These are phyloP conservation scores for Chrysolina americana DNA, from an alignment of 2,888 invertebrate species.

Conservation along the genomic window DNA sequence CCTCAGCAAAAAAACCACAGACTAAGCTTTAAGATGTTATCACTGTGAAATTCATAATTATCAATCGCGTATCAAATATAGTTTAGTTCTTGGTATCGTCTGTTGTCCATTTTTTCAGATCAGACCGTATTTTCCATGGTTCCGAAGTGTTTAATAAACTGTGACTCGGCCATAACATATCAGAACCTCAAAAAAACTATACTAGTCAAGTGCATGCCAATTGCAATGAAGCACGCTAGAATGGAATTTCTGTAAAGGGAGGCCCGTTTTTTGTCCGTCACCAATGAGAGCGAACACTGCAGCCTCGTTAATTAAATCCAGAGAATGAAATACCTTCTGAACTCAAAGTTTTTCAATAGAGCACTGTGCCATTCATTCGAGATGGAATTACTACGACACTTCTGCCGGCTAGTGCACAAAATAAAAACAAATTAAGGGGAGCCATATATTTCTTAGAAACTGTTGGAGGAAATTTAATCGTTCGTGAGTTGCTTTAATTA, in stretches of 20 bases:
- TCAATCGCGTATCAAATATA: too few species aligned
- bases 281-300: slow-evolving; percentile 35
- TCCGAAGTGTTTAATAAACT: not conserved
- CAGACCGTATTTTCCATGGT: too few species aligned
- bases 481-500: slow-evolving; percentile 12
- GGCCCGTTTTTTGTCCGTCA: not conserved
- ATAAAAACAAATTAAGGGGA: slow-evolving; percentile 18
- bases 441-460: slow-evolving; percentile 16
- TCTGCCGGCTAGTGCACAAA: slow-evolving; percentile 17
- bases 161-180: not conserved
- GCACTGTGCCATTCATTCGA: slow-evolving; percentile 5
- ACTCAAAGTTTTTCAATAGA: slow-evolving; percentile 36
- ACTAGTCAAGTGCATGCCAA: not conserved
- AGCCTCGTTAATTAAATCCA: slow-evolving; percentile 48
- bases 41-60: too few species aligned
- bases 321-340: slow-evolving; percentile 36
- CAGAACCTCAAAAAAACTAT: not conserved
- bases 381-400: slow-evolving; percentile 17
- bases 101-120: too few species aligned
- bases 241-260: not conserved
- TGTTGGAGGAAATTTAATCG: slow-evolving; percentile 18
- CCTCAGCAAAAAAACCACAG: too few species aligned
- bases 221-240: not conserved
- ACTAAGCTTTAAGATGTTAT: too few species aligned
- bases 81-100: too few species aligned